Evolutionary conservation across 2,888 invertebrate species (phyloP).

Genomic region (Mesorhabditis belari): DNA sequence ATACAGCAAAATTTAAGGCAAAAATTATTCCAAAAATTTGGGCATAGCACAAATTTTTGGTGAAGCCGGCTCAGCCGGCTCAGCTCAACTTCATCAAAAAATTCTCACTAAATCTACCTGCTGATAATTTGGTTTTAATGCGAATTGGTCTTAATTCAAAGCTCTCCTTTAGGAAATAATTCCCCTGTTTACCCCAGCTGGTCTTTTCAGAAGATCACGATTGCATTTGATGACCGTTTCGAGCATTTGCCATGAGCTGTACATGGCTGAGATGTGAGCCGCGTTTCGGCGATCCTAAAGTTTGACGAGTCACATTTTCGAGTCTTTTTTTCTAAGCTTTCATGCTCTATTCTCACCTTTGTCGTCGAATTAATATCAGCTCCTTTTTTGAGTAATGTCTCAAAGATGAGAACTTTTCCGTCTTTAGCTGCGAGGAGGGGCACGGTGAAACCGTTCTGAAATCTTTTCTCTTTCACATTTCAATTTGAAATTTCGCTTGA

Average conservation of each 20-base stretch:
- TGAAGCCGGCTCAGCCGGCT: too few species aligned
- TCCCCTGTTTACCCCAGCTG: constrained; percentile 68
- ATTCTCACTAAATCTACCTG: too few species aligned
- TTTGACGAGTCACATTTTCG: too few species aligned
- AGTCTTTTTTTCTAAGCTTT: neutral
- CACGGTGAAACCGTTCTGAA: constrained; percentile 55
- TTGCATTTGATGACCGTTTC: constrained; percentile 77
- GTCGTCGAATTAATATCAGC: constrained; percentile 51
- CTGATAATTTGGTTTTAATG: too few species aligned
- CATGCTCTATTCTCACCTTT: constrained; percentile 21
- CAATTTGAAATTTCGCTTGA: too few species aligned
- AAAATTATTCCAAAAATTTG: too few species aligned
- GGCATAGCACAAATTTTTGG: too few species aligned
- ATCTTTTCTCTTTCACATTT: neutral
- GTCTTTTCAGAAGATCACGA: constrained; percentile 77
- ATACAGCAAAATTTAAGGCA: too few species aligned
- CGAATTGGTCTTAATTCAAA: too few species aligned
- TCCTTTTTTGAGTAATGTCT: constrained; percentile 55
- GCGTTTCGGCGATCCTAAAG: constrained; percentile 90
- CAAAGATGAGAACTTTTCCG: constrained; percentile 54
- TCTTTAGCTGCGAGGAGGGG: constrained; percentile 57
- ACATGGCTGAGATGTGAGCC: constrained; percentile 86
- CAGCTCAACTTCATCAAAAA: too few species aligned
- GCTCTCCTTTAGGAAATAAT: too few species aligned
- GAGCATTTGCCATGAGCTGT: constrained; percentile 87